Evolutionary conservation across 2,888 invertebrate genomes (phyloP).

Genomic region (Drosophila setosimentum): DNA sequence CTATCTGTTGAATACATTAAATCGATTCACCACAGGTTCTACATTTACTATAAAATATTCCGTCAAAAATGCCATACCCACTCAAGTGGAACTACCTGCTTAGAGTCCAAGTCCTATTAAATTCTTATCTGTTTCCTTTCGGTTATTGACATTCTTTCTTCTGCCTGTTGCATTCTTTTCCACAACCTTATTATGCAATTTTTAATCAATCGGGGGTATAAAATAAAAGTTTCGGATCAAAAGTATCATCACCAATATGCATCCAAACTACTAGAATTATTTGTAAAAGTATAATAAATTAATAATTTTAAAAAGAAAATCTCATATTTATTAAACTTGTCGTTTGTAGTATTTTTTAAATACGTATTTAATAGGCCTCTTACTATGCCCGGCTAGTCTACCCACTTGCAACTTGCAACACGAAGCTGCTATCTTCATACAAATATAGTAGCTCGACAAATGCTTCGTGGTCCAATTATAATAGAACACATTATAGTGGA

Average conservation of each 20-base stretch:
- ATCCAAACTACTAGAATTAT: neutral
- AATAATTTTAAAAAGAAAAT: neutral
- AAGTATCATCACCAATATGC: neutral
- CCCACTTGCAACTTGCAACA: neutral
- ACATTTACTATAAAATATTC: too few species aligned
- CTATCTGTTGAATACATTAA: neutral
- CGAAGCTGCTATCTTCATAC: too few species aligned
- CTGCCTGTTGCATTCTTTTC: neutral
- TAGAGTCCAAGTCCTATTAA: neutral
- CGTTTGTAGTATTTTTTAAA: neutral
- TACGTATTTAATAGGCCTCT: neutral
- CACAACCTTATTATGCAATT: neutral
- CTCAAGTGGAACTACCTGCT: too few species aligned
- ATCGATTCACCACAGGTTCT: neutral
- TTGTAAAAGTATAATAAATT: neutral
- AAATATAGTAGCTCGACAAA: neutral
- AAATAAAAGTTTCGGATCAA: neutral
- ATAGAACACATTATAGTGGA: slow-evolving; percentile 12
- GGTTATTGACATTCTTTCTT: neutral
- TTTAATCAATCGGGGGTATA: neutral
- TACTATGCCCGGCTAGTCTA: neutral
- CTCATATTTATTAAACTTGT: neutral
- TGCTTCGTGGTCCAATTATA: slow-evolving; percentile 7
- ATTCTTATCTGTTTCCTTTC: neutral
- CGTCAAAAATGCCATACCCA: too few species aligned